Percentiles rank a stretch among this genome's conserved stretches.
phyloP scores from a whole-genome alignment of 2,888 invertebrate species.

The Dryomyza anilis region DNA sequence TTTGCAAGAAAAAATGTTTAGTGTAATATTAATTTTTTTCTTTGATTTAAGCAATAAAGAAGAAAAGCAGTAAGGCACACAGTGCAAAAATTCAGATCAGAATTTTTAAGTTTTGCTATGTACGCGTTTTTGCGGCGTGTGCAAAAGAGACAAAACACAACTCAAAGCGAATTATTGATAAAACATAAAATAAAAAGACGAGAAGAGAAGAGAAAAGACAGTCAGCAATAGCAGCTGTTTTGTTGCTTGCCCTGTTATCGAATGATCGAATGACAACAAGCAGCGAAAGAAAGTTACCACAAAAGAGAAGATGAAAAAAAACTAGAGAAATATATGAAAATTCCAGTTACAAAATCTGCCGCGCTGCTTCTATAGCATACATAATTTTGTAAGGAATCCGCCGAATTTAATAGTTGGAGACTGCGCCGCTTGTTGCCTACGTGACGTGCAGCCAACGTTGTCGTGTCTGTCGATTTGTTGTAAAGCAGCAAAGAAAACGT shows the following conservation, averaged over 20 bases:
- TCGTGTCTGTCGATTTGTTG: background rate
- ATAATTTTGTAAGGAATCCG: no score
- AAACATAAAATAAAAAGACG: background rate
- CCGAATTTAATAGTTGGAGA: no score
- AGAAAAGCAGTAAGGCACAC: background rate
- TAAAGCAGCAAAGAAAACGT: no score
- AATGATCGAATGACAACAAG: background rate
- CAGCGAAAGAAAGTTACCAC: background rate
- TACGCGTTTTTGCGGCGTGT: conserved; percentile 8
- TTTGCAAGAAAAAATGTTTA: background rate
- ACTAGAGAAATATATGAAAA: background rate
- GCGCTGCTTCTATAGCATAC: no score
- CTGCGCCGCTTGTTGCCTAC: background rate
- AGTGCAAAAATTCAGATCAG: conserved; percentile 3
- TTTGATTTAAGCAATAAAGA: background rate
- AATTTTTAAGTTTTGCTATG: no score
- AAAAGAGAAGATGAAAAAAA: background rate
- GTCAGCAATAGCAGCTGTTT: conserved; percentile 20
- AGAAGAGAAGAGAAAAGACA: background rate
- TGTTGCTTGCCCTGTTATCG: no score
- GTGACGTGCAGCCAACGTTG: background rate
- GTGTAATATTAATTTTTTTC: background rate
- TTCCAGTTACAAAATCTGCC: no score
- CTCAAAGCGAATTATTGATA: background rate
- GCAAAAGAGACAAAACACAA: background rate